Conservation (phyloP, 2,888 invertebrate species). For the Tachina fera region DNA sequence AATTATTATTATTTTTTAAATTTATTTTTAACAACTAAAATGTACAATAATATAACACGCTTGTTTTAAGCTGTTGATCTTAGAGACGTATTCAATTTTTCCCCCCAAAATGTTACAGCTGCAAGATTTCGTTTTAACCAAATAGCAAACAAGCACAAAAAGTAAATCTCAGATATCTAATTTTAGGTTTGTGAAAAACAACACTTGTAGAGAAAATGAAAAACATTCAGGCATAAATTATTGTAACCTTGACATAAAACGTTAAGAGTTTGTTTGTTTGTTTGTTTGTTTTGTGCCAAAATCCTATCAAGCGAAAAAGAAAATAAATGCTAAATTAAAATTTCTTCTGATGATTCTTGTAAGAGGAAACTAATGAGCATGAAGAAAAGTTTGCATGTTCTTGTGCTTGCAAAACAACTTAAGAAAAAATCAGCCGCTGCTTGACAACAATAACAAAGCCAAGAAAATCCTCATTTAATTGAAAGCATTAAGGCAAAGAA, state of each 20-base stretch:
- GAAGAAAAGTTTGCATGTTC: background rate
- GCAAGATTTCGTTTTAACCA: no score
- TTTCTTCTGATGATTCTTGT: background rate
- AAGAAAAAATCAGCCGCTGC: background rate
- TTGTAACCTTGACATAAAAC: constrained; percentile 28
- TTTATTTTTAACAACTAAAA: no score
- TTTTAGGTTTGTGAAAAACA: background rate
- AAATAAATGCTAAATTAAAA: constrained; percentile 17
- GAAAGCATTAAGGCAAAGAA: constrained; percentile 22
- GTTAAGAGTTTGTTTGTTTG: constrained; percentile 8
- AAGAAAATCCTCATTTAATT: constrained; percentile 35
- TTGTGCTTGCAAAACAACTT: background rate
- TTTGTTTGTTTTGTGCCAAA: background rate
- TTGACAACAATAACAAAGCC: background rate
- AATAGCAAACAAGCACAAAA: background rate
- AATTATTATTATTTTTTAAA: no score
- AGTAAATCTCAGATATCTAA: background rate
- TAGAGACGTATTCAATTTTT: no score
- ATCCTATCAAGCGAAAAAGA: background rate
- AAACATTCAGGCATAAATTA: constrained; percentile 4
- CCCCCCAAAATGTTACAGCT: no score
- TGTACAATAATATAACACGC: no score
- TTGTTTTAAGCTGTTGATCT: no score
- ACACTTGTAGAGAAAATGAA: background rate
- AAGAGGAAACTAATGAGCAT: constrained; percentile 2